A percentile compares a stretch with the other conserved stretches of the same genome.
These are phyloP conservation scores for Catostylus mosaicus DNA, from an alignment of 30 jellyfish, hydroid and myxozoan species.

Conservation along the genomic window DNA sequence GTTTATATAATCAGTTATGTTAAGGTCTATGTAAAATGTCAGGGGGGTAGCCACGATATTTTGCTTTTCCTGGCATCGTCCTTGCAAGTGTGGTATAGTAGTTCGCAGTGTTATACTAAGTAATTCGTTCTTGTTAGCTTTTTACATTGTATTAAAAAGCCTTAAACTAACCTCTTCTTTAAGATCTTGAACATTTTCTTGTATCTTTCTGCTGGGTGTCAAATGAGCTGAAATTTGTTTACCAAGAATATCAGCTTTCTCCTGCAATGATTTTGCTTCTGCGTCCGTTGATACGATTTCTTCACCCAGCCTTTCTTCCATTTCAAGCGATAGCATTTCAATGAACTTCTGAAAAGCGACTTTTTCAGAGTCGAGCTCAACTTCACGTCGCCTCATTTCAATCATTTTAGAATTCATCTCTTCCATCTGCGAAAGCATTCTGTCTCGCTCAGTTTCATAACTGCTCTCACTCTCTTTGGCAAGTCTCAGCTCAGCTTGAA, in stretches of 20 bases:
- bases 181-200: conserved; percentile 89
- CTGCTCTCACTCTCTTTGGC: conserved; percentile 29
- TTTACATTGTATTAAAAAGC: no score
- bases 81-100: no score
- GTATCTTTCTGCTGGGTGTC: conserved; percentile 84
- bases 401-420: conserved; percentile 70
- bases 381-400: conserved; percentile 84
- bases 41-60: background rate
- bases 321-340: conserved; percentile 90
- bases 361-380: conserved; percentile 86
- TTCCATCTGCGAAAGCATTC: conserved; percentile 64
- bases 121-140: no score
- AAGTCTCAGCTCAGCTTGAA: conserved; percentile 69
- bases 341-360: conserved; percentile 89
- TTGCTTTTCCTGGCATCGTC: no score
- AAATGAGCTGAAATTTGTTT: conserved; percentile 87
- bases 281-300: conserved; percentile 90
- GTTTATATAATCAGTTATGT: no score
- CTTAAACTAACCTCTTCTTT: conserved; percentile 91
- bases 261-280: conserved; percentile 85
- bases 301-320: conserved; percentile 97
- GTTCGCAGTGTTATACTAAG: no score
- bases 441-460: conserved; percentile 56
- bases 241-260: conserved; percentile 92
- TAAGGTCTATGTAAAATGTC: background rate